Evolutionary conservation across 2,113 vertebrate genomes (phyloP).

Genomic region (Chinchilla lanigera): DNA sequence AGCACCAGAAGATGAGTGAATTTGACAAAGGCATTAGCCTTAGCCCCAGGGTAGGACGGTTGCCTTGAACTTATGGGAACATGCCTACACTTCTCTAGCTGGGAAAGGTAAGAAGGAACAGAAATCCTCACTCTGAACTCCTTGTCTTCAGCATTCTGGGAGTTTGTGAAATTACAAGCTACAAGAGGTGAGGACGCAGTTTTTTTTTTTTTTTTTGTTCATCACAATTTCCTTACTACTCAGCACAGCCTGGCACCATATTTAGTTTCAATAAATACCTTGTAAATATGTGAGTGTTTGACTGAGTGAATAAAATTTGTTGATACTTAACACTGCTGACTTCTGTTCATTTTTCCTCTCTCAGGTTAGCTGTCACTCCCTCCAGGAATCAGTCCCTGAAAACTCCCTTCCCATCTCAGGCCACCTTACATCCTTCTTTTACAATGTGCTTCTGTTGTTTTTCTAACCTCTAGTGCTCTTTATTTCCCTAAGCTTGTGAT

Average conservation of each 20-base stretch:
- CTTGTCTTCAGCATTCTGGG: background rate
- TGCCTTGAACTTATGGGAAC: background rate
- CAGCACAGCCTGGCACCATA: background rate
- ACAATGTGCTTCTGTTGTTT: background rate
- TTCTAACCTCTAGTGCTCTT: background rate
- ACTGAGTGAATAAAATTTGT: background rate
- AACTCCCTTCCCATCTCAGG: background rate
- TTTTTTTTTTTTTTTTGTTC: background rate
- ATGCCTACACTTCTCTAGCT: background rate
- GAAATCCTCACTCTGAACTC: background rate
- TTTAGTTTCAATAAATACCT: background rate
- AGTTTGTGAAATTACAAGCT: background rate
- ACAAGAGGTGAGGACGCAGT: background rate
- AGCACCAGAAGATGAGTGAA: background rate
- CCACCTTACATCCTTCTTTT: background rate
- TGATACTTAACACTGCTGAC: background rate
- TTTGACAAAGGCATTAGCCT: background rate
- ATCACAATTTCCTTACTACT: background rate
- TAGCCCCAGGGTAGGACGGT: background rate
- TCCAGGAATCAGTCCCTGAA: background rate
- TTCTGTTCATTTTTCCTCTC: constrained; percentile 6
- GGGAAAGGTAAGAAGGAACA: background rate
- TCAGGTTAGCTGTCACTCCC: constrained; percentile 6
- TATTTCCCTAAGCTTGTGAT: background rate
- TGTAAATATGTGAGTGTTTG: background rate